Percentiles rank a stretch among this genome's conserved stretches.
Conservation (phyloP, 2,888 invertebrate species). For the Drosophila hamatofila region DNA sequence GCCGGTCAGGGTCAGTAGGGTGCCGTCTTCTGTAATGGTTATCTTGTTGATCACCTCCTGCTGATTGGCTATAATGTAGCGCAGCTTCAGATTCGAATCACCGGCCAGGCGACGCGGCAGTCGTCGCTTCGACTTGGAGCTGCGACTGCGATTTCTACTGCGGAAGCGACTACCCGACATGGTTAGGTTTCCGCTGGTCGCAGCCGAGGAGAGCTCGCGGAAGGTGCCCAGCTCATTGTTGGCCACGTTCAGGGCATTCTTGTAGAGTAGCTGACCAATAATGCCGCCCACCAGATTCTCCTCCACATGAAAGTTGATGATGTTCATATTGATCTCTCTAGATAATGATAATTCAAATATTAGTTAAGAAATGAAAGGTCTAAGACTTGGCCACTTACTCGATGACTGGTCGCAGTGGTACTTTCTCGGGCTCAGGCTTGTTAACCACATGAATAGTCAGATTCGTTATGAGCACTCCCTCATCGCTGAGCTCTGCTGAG, state of each 20-base stretch:
- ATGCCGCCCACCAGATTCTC: constrained; percentile 91
- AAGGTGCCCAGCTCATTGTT: constrained; percentile 79
- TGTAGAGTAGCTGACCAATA: constrained; percentile 90
- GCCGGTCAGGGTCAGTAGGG: constrained; percentile 91
- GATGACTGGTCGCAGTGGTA: constrained; percentile 84
- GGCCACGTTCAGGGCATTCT: constrained; percentile 83
- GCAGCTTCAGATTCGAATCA: constrained; percentile 86
- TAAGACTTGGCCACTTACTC: constrained; percentile 72
- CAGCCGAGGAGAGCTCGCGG: constrained; percentile 64
- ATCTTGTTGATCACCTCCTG: constrained; percentile 93
- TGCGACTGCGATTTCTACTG: constrained; percentile 69
- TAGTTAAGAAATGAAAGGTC: neutral
- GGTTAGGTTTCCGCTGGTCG: constrained; percentile 63
- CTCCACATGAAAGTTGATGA: constrained; percentile 90
- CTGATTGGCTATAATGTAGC: constrained; percentile 93
- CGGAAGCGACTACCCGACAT: constrained; percentile 72
- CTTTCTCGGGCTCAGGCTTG: constrained; percentile 88
- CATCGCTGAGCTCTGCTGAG: constrained; percentile 84
- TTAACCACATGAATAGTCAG: constrained; percentile 94
- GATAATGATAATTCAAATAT: constrained; percentile 35
- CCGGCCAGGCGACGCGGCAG: constrained; percentile 74
- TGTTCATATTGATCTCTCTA: constrained; percentile 89
- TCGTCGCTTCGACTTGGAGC: constrained; percentile 65
- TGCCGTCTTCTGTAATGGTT: constrained; percentile 91
- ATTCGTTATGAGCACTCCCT: constrained; percentile 91